Conservation (phyloP, 2,797 vertebrate species). For the Cebuella pygmaea region DNA sequence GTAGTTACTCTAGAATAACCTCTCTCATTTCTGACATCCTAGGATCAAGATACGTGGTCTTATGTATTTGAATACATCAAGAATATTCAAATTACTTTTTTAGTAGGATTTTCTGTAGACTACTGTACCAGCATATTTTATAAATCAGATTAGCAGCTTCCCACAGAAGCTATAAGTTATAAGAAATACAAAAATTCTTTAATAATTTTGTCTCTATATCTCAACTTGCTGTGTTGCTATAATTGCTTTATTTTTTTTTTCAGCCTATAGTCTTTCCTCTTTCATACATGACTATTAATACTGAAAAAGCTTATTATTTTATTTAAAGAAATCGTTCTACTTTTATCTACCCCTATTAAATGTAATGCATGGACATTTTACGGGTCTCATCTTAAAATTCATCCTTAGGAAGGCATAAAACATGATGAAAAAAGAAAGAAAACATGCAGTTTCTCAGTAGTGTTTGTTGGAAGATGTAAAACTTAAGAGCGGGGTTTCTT, state of each 20-base stretch:
- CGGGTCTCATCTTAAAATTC: not conserved
- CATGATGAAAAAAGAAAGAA: not conserved
- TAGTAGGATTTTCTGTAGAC: not conserved
- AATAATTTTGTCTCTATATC: not conserved
- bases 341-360: not conserved
- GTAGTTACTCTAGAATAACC: not conserved
- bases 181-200: not conserved
- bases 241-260: not conserved
- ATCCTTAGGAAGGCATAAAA: not conserved
- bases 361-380: not conserved
- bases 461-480: not conserved
- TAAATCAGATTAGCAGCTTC: not conserved
- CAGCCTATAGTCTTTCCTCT: not conserved
- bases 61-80: not conserved
- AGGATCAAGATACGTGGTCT: constrained; percentile 19
- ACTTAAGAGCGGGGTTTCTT: not conserved
- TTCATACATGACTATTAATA: not conserved
- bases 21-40: not conserved
- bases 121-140: not conserved
- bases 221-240: not conserved
- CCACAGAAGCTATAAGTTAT: not conserved
- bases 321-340: not conserved
- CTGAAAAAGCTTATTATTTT: not conserved
- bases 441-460: not conserved
- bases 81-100: not conserved